A percentile compares a stretch with the other conserved stretches of the same genome.
Evolutionary conservation across 2,113 vertebrate species (phyloP).

Genomic region (Chinchilla lanigera): DNA sequence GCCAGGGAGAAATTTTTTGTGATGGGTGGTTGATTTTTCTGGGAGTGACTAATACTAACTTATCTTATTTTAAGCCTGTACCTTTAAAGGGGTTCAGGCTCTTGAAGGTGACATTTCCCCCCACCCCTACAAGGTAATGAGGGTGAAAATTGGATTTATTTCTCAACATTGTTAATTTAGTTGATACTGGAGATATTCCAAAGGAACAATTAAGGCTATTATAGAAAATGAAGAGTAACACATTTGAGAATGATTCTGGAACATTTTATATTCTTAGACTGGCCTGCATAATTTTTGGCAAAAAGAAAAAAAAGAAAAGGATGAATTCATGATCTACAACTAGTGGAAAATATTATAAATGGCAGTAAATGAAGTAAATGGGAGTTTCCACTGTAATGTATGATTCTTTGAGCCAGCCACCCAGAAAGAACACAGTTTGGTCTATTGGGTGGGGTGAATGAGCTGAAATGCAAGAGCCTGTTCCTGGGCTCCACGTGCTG

Average conservation of each 20-base stretch:
- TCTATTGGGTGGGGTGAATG: constrained; percentile 84
- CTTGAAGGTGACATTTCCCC: constrained; percentile 70
- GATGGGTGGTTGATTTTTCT: constrained; percentile 79
- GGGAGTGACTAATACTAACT: constrained; percentile 80
- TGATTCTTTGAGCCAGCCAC: constrained; percentile 88
- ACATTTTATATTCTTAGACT: constrained; percentile 85
- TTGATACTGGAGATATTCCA: constrained; percentile 85
- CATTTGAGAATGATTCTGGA: constrained; percentile 86
- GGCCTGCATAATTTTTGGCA: constrained; percentile 85
- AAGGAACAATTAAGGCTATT: constrained; percentile 84
- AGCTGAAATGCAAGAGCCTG: constrained; percentile 84
- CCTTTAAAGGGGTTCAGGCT: constrained; percentile 15
- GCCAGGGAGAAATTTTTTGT: constrained; percentile 57
- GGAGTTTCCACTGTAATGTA: constrained; percentile 89
- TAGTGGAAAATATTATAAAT: constrained; percentile 92
- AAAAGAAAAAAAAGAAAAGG: constrained; percentile 77
- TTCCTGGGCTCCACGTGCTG: constrained; percentile 76
- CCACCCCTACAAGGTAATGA: constrained; percentile 71
- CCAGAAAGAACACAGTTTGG: constrained; percentile 88
- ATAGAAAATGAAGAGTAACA: constrained; percentile 87
- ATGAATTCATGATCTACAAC: constrained; percentile 89
- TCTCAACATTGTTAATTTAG: constrained; percentile 86
- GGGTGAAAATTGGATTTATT: constrained; percentile 84
- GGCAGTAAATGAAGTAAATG: constrained; percentile 90
- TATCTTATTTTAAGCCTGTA: constrained; percentile 74